Base-by-base conservation (phyloP, 2,888 invertebrate species). In the Sycophila texana region DNA sequence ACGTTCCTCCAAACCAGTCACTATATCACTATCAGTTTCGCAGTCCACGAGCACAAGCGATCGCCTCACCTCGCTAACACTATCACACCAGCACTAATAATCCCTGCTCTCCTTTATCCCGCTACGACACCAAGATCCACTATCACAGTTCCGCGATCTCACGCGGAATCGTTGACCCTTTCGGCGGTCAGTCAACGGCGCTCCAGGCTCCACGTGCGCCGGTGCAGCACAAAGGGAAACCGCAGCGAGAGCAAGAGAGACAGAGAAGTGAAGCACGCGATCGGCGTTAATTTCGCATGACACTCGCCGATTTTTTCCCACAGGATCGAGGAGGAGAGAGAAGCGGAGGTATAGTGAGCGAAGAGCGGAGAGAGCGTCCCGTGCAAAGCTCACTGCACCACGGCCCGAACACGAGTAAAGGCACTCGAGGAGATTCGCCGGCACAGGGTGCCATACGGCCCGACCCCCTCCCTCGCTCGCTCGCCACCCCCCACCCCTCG, bases 381-480 rank as follows among this genome's bases (percentile, higher is more conserved):
- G 53, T 16, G 53, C 22, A 47, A 72, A 74, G 66, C 20, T 66
- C 74, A 66, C 74, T 66, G 66, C 74, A 74, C 74, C 57, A 65
- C 51, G n/a, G 68, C 47, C 47, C 67, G 75, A 20, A 75, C 75
- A 68, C 71, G 71, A 66, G 71, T 71, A 39, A 39, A 39, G 39
- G 66, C 61, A 49, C 71, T 60, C 57, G 49, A 71, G 71, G 39
- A 22, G 60, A 22, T 18, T n/a, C 67, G 58, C 13, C 57, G 67
- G n/a, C 76, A 16, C 63, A 14, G 61, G 16, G 14, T 63, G 76
- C 71, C 71, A 65, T 77, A 66, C 77, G 77, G 77, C 58, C n/a
- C 65, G 22, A 49, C 30, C 26, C 39, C 47, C 61, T 63, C 61
- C 26, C 71, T 57, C 20, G n/a, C 63, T 63, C 63, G 57, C 70